Conservation (phyloP, 2,888 invertebrate genomes). For the Mesorhabditis sp. region DNA sequence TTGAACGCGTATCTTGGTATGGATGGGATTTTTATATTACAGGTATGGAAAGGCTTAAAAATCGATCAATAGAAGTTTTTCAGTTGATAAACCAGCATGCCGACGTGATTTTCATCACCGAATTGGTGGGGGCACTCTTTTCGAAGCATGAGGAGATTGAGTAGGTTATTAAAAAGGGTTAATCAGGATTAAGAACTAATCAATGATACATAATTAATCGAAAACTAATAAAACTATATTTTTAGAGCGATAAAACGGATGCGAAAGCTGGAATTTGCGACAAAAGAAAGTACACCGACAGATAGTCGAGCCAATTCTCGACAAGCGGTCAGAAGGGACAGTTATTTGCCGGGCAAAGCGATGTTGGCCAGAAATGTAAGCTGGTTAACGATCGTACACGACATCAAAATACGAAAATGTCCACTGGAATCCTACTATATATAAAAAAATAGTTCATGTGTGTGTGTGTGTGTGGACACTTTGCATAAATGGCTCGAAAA, state of each 20-base stretch:
- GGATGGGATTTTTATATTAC: slow-evolving; percentile 53
- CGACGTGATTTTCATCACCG: slow-evolving; percentile 51
- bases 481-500: too few species aligned
- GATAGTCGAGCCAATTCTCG: background rate
- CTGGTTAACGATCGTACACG: background rate
- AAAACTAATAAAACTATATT: too few species aligned
- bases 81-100: slow-evolving; percentile 54
- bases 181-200: too few species aligned
- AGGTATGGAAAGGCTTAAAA: too few species aligned
- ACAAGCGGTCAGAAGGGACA: background rate
- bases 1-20: slow-evolving; percentile 47
- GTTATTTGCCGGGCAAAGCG: background rate
- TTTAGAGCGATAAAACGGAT: slow-evolving; percentile 1
- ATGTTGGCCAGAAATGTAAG: slow-evolving; percentile 4
- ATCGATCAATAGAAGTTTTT: too few species aligned
- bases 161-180: slow-evolving; percentile 10
- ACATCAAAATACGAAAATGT: too few species aligned
- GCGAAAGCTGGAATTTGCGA: background rate
- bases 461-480: too few species aligned
- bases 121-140: slow-evolving; percentile 44
- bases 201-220: too few species aligned
- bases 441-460: too few species aligned
- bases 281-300: background rate
- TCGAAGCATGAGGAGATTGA: slow-evolving; percentile 44
- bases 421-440: too few species aligned